phyloP scores from a whole-genome alignment of 2,113 vertebrate species.

The Lathamus discolor region DNA sequence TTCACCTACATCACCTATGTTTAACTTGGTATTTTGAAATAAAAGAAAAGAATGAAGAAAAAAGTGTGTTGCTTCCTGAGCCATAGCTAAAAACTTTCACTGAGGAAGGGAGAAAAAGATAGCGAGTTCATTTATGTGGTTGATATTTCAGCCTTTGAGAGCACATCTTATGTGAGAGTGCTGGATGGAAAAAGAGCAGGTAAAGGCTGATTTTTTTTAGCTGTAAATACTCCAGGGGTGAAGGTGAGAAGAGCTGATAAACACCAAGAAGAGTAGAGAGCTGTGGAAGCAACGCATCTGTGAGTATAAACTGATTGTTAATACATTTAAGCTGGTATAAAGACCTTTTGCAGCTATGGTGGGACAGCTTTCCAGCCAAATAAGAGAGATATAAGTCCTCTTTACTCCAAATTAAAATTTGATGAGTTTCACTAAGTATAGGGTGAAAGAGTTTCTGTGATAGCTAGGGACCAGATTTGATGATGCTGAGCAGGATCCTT shows the following conservation, averaged over 20 bases:
- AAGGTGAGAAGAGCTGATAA: slow-evolving; percentile 30
- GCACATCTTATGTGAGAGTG: not conserved
- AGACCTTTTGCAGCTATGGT: not conserved
- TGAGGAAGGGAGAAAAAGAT: not conserved
- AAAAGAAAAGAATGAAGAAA: not conserved
- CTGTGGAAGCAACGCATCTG: not conserved
- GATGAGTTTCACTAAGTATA: not conserved
- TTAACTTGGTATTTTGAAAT: not conserved
- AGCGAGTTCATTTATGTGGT: not conserved
- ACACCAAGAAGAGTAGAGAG: not conserved
- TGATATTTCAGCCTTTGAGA: not conserved
- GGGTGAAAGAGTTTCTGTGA: not conserved
- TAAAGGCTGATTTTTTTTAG: not conserved
- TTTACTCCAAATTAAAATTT: not conserved
- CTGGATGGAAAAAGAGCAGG: not conserved
- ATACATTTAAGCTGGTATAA: not conserved
- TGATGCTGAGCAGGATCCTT: not conserved
- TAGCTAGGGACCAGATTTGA: not conserved
- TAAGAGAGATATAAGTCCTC: not conserved
- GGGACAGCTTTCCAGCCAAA: not conserved
- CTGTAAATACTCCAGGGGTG: not conserved
- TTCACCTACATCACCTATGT: not conserved
- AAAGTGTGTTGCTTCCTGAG: not conserved
- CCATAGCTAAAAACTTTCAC: not conserved
- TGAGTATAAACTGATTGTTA: not conserved